A percentile compares a stretch with the other conserved stretches of the same genome.
These are phyloP conservation scores for Rhodeus uyekii DNA, from an alignment of 2,797 vertebrate species.

Conservation along the genomic window DNA sequence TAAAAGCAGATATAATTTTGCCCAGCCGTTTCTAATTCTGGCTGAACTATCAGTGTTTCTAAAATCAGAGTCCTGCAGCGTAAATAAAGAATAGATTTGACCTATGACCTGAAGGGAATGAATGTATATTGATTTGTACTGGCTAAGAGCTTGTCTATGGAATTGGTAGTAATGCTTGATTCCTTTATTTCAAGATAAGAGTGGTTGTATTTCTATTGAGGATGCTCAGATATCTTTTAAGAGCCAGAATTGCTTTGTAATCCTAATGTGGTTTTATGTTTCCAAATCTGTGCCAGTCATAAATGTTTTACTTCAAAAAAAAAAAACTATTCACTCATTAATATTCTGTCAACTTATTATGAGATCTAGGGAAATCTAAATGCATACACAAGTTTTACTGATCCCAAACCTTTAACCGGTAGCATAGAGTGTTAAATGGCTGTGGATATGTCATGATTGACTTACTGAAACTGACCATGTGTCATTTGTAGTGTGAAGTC, in stretches of 20 bases:
- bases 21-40: neutral
- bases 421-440: neutral
- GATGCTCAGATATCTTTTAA: neutral
- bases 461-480: neutral
- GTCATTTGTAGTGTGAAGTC: neutral
- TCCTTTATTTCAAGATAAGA: slow-evolving; percentile 40
- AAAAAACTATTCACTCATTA: neutral
- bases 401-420: neutral
- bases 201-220: neutral
- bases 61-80: slow-evolving; percentile 20
- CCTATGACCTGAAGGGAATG: slow-evolving; percentile 48
- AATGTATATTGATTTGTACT: slow-evolving; percentile 56
- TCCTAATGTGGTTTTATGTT: neutral
- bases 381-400: neutral
- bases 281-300: neutral
- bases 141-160: slow-evolving; percentile 49
- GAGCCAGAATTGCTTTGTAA: neutral
- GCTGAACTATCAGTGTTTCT: slow-evolving; percentile 22
- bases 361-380: neutral
- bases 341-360: neutral
- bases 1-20: neutral
- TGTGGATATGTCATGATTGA: neutral
- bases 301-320: neutral
- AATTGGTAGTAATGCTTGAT: slow-evolving; percentile 15
- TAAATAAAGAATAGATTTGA: slow-evolving; percentile 47